Conservation (phyloP, 2,113 vertebrate genomes). For the Apteryx mantelli region DNA sequence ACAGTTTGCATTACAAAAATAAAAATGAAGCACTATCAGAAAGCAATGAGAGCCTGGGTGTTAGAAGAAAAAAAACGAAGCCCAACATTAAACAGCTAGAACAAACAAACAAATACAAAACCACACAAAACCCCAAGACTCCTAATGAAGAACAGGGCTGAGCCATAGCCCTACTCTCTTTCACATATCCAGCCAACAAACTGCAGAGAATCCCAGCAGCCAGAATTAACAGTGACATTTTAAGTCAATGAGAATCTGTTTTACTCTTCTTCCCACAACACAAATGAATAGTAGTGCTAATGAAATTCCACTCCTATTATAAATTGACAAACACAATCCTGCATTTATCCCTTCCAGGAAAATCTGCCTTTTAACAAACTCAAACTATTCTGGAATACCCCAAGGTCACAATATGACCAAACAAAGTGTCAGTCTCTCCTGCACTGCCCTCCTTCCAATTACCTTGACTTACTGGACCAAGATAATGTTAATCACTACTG, state of each 20-base stretch:
- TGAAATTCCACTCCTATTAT: slow-evolving; percentile 58
- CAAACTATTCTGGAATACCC: background rate
- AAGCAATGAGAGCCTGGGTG: background rate
- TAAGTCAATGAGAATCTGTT: slow-evolving; percentile 68
- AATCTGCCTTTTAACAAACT: slow-evolving; percentile 50
- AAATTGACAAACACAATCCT: slow-evolving; percentile 41
- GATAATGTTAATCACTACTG: background rate
- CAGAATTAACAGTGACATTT: slow-evolving; percentile 67
- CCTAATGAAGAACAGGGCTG: slow-evolving; percentile 12
- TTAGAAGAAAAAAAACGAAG: background rate
- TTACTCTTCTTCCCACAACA: slow-evolving; percentile 61
- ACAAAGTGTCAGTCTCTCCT: background rate
- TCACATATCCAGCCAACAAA: slow-evolving; percentile 27
- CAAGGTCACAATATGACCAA: background rate
- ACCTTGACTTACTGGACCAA: background rate
- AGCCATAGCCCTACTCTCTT: slow-evolving; percentile 23
- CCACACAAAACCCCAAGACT: background rate
- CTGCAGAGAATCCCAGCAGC: slow-evolving; percentile 38
- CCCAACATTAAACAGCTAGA: background rate
- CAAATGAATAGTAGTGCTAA: slow-evolving; percentile 55
- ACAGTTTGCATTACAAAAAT: background rate
- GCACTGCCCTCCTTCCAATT: background rate
- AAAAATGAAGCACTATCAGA: background rate
- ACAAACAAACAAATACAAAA: background rate
- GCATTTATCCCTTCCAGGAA: slow-evolving; percentile 52